Conservation (phyloP, 2,113 vertebrate species). For the Oreocharis arfaki region DNA sequence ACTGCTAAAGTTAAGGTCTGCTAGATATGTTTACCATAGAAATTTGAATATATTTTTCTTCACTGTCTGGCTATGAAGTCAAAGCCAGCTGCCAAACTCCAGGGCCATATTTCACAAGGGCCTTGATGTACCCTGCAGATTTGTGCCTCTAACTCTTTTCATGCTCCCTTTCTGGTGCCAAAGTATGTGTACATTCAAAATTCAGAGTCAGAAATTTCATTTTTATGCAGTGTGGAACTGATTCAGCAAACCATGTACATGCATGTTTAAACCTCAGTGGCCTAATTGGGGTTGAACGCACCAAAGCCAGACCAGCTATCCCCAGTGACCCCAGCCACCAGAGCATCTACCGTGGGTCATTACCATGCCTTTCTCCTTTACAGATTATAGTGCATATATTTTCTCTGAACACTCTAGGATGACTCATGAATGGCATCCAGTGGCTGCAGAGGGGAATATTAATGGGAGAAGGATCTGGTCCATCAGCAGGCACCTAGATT, state of each 20-base stretch:
- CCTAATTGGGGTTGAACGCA: neutral
- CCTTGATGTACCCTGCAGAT: neutral
- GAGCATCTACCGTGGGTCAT: neutral
- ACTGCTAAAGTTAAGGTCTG: neutral
- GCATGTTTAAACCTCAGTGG: neutral
- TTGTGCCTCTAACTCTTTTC: neutral
- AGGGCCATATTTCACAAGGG: neutral
- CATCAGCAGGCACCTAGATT: neutral
- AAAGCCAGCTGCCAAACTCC: conserved; percentile 23
- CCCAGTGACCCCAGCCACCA: neutral
- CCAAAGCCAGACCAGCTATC: neutral
- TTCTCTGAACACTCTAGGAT: neutral
- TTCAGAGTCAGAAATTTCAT: neutral
- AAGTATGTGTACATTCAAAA: neutral
- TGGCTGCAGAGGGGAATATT: neutral
- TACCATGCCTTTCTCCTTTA: neutral
- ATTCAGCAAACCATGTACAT: neutral
- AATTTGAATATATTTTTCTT: conserved; percentile 24
- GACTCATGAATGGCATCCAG: neutral
- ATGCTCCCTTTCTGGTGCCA: neutral
- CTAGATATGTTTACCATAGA: conserved; percentile 6
- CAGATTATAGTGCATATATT: neutral
- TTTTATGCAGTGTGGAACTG: neutral
- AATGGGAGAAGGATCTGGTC: neutral
- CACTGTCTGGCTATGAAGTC: neutral